Percentiles rank a stretch among this genome's conserved stretches.
phyloP scores from a whole-genome alignment of 2,888 invertebrate species.

The Uloborus plumipes region DNA sequence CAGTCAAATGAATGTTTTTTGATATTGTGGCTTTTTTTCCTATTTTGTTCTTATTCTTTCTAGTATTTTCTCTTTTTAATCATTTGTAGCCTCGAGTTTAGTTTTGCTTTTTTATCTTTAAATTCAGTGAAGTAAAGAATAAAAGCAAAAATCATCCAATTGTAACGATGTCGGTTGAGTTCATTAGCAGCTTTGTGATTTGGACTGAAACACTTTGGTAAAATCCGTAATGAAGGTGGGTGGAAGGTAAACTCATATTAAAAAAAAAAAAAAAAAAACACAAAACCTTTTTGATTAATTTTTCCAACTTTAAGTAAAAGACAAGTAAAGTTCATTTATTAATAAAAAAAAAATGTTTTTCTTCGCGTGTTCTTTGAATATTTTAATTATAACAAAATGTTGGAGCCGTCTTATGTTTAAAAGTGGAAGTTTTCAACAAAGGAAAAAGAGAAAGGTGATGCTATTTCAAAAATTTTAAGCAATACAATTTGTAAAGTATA shows the following conservation, averaged over 20 bases:
- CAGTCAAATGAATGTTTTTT: background rate
- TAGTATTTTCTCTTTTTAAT: slow-evolving; percentile 2
- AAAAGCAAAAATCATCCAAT: background rate
- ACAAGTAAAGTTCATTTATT: too few relatives aligned
- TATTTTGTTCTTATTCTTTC: background rate
- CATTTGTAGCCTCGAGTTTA: slow-evolving; percentile 5
- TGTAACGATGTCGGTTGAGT: slow-evolving; percentile 25
- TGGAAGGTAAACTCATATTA: background rate
- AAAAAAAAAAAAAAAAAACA: background rate
- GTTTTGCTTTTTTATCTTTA: background rate
- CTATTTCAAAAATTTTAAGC: too few relatives aligned
- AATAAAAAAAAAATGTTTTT: too few relatives aligned
- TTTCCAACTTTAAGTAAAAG: too few relatives aligned
- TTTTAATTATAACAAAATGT: too few relatives aligned
- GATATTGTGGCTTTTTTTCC: slow-evolving; percentile 9
- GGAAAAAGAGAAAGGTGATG: too few relatives aligned
- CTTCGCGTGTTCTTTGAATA: too few relatives aligned
- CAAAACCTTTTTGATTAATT: too few relatives aligned
- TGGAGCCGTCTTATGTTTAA: too few relatives aligned
- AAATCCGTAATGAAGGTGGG: slow-evolving; percentile 2
- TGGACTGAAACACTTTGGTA: background rate
- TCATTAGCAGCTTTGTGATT: slow-evolving; percentile 34
- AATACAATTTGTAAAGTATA: too few relatives aligned
- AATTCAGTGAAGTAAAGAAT: background rate
- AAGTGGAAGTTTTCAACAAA: too few relatives aligned